A percentile compares a stretch with the other conserved stretches of the same genome.
phyloP scores from a whole-genome alignment of 2,888 invertebrate genomes.

The Teleiodes luculella region DNA sequence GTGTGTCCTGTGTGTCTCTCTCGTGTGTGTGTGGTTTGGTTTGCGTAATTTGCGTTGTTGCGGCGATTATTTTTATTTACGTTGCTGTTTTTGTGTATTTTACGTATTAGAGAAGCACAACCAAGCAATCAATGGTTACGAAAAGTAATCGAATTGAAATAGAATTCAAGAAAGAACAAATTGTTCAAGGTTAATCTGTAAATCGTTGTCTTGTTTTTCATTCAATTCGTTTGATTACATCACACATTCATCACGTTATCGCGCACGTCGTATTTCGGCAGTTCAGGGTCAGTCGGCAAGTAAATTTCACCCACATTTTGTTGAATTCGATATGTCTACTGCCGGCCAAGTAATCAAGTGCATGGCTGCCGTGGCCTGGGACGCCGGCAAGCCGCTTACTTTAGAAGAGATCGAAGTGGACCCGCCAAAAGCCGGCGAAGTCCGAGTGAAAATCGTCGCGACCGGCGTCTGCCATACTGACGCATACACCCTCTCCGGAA shows the following conservation, averaged over 20 bases:
- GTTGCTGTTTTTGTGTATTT: neutral
- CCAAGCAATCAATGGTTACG: neutral
- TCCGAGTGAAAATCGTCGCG: constrained; percentile 87
- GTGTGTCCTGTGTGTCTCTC: too few species aligned
- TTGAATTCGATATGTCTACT: constrained; percentile 51
- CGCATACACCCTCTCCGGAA: constrained; percentile 91
- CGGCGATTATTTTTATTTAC: neutral
- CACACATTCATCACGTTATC: constrained; percentile 5
- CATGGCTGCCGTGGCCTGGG: constrained; percentile 98
- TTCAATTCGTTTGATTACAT: constrained; percentile 7
- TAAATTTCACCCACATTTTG: constrained; percentile 14
- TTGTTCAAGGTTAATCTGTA: constrained; percentile 13
- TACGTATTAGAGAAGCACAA: neutral
- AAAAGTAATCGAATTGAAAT: too few species aligned
- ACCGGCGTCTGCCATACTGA: constrained; percentile 96
- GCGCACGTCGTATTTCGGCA: constrained; percentile 2
- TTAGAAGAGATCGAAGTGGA: constrained; percentile 96
- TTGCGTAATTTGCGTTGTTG: too few species aligned
- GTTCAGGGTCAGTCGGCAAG: constrained; percentile 17
- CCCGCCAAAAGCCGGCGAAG: constrained; percentile 96
- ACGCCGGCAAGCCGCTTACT: constrained; percentile 90
- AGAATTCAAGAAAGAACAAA: neutral
- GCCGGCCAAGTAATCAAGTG: constrained; percentile 89
- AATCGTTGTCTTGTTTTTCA: neutral
- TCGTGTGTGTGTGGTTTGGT: too few species aligned